Evolutionary conservation across 2,888 invertebrate genomes (phyloP), one percentile per base, ranked within the genome.

Genomic region (Andrena hattorfiana): DNA sequence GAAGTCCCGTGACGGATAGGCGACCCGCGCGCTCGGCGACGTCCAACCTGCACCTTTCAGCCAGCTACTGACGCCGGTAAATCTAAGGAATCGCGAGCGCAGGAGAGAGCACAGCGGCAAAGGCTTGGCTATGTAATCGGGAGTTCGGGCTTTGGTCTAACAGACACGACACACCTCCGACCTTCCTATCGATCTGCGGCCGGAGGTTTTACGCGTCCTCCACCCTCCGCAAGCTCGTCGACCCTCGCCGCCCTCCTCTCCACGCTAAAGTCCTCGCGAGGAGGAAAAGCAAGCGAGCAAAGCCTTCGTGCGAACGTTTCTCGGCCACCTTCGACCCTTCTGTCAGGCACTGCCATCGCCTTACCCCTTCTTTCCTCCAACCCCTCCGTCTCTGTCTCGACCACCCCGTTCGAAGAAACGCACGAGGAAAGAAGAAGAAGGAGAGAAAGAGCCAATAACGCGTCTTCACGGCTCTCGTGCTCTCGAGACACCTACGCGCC

Each of bases 171-270:
- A 91, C 90, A 92, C 93, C 93, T 93, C 92, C 93, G 91, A 92
- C 93, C 93, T 93, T 92, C 89, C 91, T 93, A 93, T 93, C 92
- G 93, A 93, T 93, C 93, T 92, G 90, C 87, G 90, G 92, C 91
- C 87, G 89, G 91, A 92, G 92, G 91, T 92, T 92, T 92, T 90
- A 92, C 91, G 91, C 91, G 90, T 91, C 92, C 91, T 90, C 91
- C 88, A 83, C 87, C 89, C 89, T 79, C 85, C 85, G 86, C 80
- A 71, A 86, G 80, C 84, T 87, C 83, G 82, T 77, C 87, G 75
- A 77, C 83, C 83, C 85, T 70, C 81, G 48, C 42, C 76, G 26
- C 74, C 75, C 74, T 49, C 63, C 51, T 66, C 76, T 64, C 71
- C 28, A 42, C 62, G 77, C 69, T 72, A 28, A 86, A 91, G 88